phyloP scores from a whole-genome alignment of 2,113 vertebrate species.

The Todiramphus saurophagus region DNA sequence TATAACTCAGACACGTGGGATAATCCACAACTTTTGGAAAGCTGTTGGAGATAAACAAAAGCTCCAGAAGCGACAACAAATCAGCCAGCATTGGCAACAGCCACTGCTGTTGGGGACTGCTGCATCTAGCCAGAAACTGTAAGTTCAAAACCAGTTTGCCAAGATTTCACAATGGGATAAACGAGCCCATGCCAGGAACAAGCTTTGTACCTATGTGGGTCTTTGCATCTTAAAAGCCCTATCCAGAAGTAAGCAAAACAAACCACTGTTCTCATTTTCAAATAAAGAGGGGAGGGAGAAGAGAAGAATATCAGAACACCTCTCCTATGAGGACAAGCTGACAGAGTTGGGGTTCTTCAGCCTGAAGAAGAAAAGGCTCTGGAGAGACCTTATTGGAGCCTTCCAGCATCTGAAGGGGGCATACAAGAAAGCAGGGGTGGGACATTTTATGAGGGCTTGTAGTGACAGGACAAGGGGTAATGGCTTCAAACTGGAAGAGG shows the following conservation, averaged over 20 bases:
- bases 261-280: background rate
- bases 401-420: too few species aligned
- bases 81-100: background rate
- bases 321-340: too few species aligned
- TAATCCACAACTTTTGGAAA: background rate
- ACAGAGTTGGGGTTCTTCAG: too few species aligned
- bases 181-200: background rate
- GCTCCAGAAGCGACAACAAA: background rate
- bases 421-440: too few species aligned
- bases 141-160: conserved; percentile 40
- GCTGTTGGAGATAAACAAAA: background rate
- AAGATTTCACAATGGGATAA: conserved; percentile 20
- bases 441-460: too few species aligned
- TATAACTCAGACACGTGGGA: fast-evolving
- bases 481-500: too few species aligned
- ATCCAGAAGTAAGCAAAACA: background rate
- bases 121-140: background rate
- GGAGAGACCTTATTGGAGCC: too few species aligned
- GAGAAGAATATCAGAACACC: background rate
- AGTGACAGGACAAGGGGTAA: too few species aligned
- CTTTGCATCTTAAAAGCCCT: background rate
- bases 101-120: background rate
- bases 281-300: background rate
- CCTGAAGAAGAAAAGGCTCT: too few species aligned
- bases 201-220: background rate